phyloP scores from a whole-genome alignment of 2,797 vertebrate genomes.

The Mormyrops boulengeri region DNA sequence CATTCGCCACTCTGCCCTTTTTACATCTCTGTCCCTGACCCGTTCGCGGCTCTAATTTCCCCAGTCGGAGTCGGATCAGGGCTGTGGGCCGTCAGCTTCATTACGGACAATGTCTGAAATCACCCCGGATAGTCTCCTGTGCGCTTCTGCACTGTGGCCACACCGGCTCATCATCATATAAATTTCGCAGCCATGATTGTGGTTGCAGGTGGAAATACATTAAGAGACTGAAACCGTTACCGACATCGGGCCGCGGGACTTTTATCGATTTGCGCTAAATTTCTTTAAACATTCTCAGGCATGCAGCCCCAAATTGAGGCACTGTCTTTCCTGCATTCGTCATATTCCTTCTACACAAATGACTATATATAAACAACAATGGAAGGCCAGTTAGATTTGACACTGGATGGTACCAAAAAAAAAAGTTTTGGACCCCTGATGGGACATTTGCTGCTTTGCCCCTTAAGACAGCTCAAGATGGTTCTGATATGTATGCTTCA shows the following conservation, averaged over 20 bases:
- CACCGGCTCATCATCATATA: conserved; percentile 69
- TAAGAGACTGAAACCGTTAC: conserved; percentile 70
- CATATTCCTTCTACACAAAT: conserved; percentile 69
- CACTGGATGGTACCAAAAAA: conserved; percentile 57
- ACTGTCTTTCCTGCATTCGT: conserved; percentile 57
- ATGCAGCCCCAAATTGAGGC: conserved; percentile 69
- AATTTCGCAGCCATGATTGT: conserved; percentile 72
- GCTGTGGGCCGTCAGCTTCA: conserved; percentile 68
- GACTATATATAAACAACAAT: conserved; percentile 55
- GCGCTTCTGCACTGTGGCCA: conserved; percentile 57
- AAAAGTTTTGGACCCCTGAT: conserved; percentile 53
- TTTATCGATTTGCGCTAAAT: conserved; percentile 73
- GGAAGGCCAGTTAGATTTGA: conserved; percentile 12
- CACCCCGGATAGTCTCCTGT: conserved; percentile 62
- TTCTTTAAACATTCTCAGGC: conserved; percentile 68
- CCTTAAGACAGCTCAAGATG: conserved; percentile 49
- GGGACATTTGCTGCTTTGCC: conserved; percentile 60
- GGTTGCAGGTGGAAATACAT: conserved; percentile 76
- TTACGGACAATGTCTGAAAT: conserved; percentile 76
- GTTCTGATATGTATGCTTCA: conserved; percentile 36
- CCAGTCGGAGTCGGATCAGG: conserved; percentile 74
- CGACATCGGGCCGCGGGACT: conserved; percentile 61
- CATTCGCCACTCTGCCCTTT: conserved; percentile 53
- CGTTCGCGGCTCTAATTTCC: conserved; percentile 68
- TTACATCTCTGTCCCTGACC: conserved; percentile 57